Evolutionary conservation across 1,140 invertebrate genomes (phyloP).

Genomic region (Riptortus pedestris): DNA sequence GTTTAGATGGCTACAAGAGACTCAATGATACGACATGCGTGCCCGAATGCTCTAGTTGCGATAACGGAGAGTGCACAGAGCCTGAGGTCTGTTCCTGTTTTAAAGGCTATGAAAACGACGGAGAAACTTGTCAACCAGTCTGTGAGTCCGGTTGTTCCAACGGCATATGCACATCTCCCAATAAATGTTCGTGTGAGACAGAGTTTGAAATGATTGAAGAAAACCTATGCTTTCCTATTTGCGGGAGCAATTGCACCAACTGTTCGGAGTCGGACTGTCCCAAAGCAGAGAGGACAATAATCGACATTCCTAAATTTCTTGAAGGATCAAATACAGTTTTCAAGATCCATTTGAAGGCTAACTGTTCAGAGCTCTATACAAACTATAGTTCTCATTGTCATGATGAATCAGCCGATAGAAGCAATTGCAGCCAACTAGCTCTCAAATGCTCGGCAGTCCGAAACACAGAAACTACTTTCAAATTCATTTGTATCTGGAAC

Average conservation of each 20-base stretch:
- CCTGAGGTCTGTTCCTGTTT: neutral
- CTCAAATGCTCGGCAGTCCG: no score
- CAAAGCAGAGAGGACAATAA: no score
- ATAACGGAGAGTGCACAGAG: neutral
- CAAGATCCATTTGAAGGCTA: no score
- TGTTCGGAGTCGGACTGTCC: no score
- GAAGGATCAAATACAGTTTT: no score
- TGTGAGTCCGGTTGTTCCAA: neutral
- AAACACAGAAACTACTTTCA: no score
- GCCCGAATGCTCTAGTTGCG: neutral
- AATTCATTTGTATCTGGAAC: no score
- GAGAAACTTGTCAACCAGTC: neutral
- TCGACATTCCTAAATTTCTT: no score
- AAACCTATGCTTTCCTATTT: neutral
- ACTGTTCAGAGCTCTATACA: no score
- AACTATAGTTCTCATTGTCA: no score
- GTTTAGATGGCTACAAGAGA: neutral
- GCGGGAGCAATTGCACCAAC: neutral
- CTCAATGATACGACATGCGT: neutral
- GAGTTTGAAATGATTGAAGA: neutral
- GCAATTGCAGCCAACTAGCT: no score
- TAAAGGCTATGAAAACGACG: neutral
- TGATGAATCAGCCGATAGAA: no score
- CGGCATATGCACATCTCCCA: neutral
- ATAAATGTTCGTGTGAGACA: neutral